Conservation (phyloP, 37 sponge, comb jelly and placozoan genomes). For the Chondrilla cf. caribensis region DNA sequence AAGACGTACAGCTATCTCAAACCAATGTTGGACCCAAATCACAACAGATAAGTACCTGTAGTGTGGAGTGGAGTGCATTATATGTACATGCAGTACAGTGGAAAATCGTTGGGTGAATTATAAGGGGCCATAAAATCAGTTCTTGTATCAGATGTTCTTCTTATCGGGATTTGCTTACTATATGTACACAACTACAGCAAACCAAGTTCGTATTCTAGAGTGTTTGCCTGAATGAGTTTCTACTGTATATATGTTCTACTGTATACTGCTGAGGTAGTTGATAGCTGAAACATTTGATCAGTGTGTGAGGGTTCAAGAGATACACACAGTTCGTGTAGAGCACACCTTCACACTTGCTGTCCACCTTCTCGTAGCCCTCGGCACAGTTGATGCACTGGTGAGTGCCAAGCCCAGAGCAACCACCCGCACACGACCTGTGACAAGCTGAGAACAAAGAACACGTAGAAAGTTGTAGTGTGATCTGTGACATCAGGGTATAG, state of each 20-base stretch:
- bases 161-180: too few species aligned
- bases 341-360: conserved; percentile 66
- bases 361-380: conserved; percentile 58
- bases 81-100: neutral
- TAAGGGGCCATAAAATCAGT: neutral
- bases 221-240: too few species aligned
- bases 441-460: conserved; percentile 58
- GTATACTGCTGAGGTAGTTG: too few species aligned
- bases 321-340: neutral
- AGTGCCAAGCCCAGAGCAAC: conserved; percentile 63
- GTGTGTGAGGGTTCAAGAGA: too few species aligned
- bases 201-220: too few species aligned
- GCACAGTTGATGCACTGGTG: conserved; percentile 62
- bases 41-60: neutral
- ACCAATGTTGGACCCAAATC: neutral
- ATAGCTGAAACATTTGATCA: too few species aligned
- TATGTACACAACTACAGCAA: too few species aligned
- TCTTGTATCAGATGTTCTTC: neutral
- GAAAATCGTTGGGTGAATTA: neutral
- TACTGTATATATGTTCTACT: too few species aligned
- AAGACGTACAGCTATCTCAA: neutral
- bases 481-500: neutral
- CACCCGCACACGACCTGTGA: conserved; percentile 40
- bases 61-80: neutral
- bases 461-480: too few species aligned